Conservation (phyloP, 2,113 vertebrate genomes). For the Eptesicus fuscus region DNA sequence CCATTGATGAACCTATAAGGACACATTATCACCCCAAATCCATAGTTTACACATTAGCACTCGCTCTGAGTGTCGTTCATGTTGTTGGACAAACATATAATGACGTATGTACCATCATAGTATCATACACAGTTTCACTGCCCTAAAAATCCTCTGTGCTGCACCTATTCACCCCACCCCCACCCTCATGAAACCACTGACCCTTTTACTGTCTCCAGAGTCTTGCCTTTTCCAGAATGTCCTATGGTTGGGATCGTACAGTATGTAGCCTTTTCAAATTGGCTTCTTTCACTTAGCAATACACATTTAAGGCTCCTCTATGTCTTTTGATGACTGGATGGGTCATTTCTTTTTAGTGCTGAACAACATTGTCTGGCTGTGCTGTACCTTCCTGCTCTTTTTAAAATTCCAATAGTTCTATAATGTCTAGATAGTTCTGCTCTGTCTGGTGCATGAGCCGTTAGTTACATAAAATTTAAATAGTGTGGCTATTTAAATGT, state of each 20-base stretch:
- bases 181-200: not conserved
- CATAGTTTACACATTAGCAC: no score
- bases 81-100: not conserved
- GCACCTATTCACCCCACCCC: not conserved
- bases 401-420: not conserved
- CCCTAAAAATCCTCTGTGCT: not conserved
- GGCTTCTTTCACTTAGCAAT: not conserved
- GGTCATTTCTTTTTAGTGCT: not conserved
- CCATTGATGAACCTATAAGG: rapidly evolving
- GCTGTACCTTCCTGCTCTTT: not conserved
- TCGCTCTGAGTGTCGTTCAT: not conserved
- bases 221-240: conserved; percentile 6
- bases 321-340: not conserved
- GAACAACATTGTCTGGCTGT: not conserved
- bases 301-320: not conserved
- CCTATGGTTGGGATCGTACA: no score
- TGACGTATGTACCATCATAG: rapidly evolving
- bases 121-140: not conserved
- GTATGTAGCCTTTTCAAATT: not conserved
- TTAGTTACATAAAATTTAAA: not conserved
- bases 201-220: not conserved
- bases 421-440: not conserved
- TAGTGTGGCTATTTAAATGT: not conserved
- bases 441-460: not conserved
- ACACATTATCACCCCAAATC: not conserved